These are phyloP conservation scores for Oryzias celebensis DNA, from an alignment of 2,113 vertebrate genomes.

Conservation along the genomic window DNA sequence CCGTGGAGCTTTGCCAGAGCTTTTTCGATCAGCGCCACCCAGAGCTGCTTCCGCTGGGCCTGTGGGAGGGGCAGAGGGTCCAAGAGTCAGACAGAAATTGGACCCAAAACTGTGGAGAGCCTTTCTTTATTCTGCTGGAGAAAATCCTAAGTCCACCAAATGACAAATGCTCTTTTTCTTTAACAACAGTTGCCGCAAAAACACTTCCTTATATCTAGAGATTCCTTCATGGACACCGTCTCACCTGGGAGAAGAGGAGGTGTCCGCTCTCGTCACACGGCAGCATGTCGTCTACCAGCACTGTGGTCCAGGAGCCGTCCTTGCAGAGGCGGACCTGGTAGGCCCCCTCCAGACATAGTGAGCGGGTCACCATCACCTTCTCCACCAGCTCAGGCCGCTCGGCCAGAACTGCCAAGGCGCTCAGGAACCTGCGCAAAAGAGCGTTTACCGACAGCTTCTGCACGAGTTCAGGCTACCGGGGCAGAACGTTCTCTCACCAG, in stretches of 20 bases:
- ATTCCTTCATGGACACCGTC: neutral
- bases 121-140: no score
- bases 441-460: neutral
- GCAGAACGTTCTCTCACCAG: slow-evolving; percentile 44
- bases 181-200: no score
- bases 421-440: slow-evolving; percentile 85
- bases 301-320: slow-evolving; percentile 90
- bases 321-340: slow-evolving; percentile 96
- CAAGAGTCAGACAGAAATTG: neutral
- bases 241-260: slow-evolving; percentile 95
- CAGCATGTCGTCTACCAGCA: slow-evolving; percentile 96
- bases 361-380: slow-evolving; percentile 91
- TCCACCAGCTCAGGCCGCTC: slow-evolving; percentile 93
- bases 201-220: no score
- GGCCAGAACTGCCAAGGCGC: slow-evolving; percentile 89
- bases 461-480: neutral
- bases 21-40: slow-evolving; percentile 97
- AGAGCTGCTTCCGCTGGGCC: slow-evolving; percentile 95
- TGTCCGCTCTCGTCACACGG: slow-evolving; percentile 91
- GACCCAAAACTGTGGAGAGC: no score
- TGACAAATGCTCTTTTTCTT: no score
- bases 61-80: slow-evolving; percentile 36
- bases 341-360: slow-evolving; percentile 86
- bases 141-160: no score
- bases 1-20: slow-evolving; percentile 94